Evolutionary conservation across 1,140 invertebrate species (phyloP), one percentile per base, ranked within the genome.

Genomic region (Drosophila parvula): DNA sequence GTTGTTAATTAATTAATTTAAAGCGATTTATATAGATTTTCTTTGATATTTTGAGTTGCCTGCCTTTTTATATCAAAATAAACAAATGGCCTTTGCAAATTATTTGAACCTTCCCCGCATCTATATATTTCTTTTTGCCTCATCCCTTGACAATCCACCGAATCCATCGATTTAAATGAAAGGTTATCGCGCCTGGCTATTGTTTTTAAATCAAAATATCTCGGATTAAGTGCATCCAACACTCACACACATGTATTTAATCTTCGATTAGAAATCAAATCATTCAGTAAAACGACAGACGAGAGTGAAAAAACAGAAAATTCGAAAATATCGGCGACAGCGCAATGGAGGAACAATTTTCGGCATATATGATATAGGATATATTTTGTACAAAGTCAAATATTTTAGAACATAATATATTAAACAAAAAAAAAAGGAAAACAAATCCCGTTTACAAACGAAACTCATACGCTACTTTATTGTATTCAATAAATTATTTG

Each of bases 341-440:
- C 56, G 79, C 57, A 88, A 79, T 79, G 78, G 57, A 76, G 84
- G 84, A 89, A 89, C 84, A 89, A 89, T 89, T 89, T 89, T 89
- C 78, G 84, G 84, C 84, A 84, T 84, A 88, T 83, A 88, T 79
- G 40, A 67, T 50, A 74, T 84, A 73, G 81, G 58, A 64, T 81
- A 84, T 88, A 84, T 89, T 89, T 89, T 89, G 85, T 89, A 89
- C 81, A 88, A 90, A 90, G 80, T 89, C 62, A 89, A 80, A 84
- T 71, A 88, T 88, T 88, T 88, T 90, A 90, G 70, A 80, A 65
- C 74, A 78, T 89, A 81, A 85, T 74, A 78, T 85, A 79, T 79
- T 32, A 67, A 74, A 79, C 55, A 56, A 63, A 67, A 30, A 58
- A 57, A 60, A 61, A 76, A 67, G 53, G 36, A 55, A 45, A 45